Percentiles rank a stretch among this genome's conserved stretches.
Conservation (phyloP, 2,113 vertebrate species). For the Ctenomys sociabilis region DNA sequence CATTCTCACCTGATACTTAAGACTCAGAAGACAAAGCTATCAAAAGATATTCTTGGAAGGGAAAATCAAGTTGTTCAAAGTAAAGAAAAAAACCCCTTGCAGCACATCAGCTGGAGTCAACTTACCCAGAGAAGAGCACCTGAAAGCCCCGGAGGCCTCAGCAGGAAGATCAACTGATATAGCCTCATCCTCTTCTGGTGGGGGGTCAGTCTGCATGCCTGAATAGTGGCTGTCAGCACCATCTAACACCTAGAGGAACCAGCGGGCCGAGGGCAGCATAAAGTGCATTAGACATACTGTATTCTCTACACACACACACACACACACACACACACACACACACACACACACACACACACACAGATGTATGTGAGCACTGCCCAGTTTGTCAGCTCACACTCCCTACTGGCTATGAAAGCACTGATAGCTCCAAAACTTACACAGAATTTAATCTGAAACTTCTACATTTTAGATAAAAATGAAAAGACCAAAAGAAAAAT, state of each 20-base stretch:
- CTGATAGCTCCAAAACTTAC: neutral
- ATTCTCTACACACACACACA: rapidly evolving
- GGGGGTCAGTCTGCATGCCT: constrained; percentile 92
- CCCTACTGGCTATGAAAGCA: neutral
- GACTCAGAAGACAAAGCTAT: neutral
- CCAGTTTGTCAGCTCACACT: neutral
- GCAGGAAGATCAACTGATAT: constrained; percentile 82
- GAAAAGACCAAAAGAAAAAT: neutral
- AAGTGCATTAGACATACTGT: rapidly evolving
- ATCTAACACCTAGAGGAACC: constrained; percentile 90
- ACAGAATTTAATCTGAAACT: neutral
- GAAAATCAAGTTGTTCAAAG: neutral
- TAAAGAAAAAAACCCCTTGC: rapidly evolving
- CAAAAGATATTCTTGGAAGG: neutral
- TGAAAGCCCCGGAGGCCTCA: constrained; percentile 84
- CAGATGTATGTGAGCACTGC: rapidly evolving
- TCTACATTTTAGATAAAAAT: neutral
- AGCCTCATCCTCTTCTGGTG: constrained; percentile 96
- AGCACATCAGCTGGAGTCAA: neutral
- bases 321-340: too few relatives aligned
- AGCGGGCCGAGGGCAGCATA: neutral
- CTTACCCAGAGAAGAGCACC: constrained; percentile 91
- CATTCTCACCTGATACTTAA: neutral
- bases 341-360: too few relatives aligned
- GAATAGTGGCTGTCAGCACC: constrained; percentile 94